These are phyloP conservation scores for Procambarus clarkii DNA, from an alignment of 1,140 invertebrate genomes.

Conservation along the genomic window DNA sequence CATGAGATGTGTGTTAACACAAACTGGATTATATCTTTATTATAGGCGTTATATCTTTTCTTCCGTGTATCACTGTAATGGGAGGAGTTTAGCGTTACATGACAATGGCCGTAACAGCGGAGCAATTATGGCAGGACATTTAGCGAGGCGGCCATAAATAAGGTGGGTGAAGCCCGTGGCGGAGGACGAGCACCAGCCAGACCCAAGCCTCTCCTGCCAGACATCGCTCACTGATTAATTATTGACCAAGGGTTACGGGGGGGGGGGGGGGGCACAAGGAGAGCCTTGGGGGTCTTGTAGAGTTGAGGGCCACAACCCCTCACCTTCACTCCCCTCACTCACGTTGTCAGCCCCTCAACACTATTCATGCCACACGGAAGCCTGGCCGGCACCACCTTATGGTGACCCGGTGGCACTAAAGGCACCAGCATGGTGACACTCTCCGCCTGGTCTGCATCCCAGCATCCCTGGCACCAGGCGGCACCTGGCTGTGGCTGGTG, in stretches of 20 bases:
- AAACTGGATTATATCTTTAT: no score
- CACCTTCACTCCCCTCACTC: neutral
- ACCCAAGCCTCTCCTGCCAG: neutral
- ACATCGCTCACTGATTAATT: conserved; percentile 17
- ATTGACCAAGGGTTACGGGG: neutral
- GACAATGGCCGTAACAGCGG: neutral
- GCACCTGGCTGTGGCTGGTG: neutral
- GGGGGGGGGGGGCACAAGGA: neutral
- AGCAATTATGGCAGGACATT: neutral
- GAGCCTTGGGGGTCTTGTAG: neutral
- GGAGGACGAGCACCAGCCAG: neutral
- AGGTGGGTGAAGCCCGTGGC: neutral
- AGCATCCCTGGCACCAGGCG: no score
- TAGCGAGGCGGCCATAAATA: neutral
- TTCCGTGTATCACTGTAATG: neutral
- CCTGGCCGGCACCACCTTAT: neutral
- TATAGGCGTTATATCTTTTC: no score
- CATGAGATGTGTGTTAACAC: no score
- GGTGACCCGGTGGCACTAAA: neutral
- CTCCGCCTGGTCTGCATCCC: no score
- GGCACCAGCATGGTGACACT: neutral
- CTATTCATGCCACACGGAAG: no score
- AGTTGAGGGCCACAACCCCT: neutral
- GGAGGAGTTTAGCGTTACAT: neutral
- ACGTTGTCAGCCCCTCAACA: neutral